Conservation (phyloP, 1,140 invertebrate species). For the Choristoneura fumiferana region DNA sequence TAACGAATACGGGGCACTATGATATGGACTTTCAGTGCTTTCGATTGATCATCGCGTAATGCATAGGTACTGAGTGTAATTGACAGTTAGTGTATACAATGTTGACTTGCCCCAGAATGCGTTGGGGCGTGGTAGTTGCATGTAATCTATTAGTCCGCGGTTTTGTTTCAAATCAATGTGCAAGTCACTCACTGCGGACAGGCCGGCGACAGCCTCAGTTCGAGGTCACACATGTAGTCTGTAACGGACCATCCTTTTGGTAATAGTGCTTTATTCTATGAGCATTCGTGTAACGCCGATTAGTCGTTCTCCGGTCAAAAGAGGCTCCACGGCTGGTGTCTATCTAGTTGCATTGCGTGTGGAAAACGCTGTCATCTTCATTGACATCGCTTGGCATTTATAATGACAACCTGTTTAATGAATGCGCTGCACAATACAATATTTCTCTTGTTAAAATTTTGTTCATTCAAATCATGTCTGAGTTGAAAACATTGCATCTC, state of each 20-base stretch:
- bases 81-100: conserved; percentile 41
- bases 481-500: no score
- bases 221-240: conserved; percentile 48
- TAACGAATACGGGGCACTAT: conserved; percentile 41
- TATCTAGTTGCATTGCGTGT: conserved; percentile 3
- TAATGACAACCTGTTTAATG: neutral
- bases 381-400: neutral
- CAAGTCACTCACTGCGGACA: conserved; percentile 34
- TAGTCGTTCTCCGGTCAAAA: conserved; percentile 36
- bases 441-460: neutral
- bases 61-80: conserved; percentile 43
- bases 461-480: no score
- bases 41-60: conserved; percentile 37
- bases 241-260: conserved; percentile 60
- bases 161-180: conserved; percentile 39
- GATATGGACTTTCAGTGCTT: conserved; percentile 39
- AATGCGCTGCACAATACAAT: neutral
- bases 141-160: conserved; percentile 36
- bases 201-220: conserved; percentile 34
- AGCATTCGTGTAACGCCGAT: conserved; percentile 51
- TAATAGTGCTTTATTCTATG: conserved; percentile 49
- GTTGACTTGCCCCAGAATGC: conserved; percentile 47
- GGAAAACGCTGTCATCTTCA: conserved; percentile 2
- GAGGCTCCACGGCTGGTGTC: conserved; percentile 1
- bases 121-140: conserved; percentile 35